Evolutionary conservation across 2,113 vertebrate species (phyloP).

Genomic region (Gorsachius goisagi): DNA sequence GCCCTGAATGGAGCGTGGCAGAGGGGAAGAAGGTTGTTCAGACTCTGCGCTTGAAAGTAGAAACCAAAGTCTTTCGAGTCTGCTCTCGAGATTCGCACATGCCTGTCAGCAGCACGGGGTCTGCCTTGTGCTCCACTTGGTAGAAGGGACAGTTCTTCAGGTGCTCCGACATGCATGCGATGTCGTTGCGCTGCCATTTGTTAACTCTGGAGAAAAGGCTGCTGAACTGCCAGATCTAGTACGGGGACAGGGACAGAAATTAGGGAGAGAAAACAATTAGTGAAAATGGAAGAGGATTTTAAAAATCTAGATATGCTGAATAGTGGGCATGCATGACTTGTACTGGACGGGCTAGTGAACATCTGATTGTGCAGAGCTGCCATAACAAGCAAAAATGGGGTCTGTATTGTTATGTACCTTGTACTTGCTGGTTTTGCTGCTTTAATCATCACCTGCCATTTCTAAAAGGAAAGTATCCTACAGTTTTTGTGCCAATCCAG

Average conservation of each 20-base stretch:
- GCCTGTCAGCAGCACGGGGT: slow-evolving; percentile 82
- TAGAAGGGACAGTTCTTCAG: slow-evolving; percentile 88
- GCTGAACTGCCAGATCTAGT: slow-evolving; percentile 90
- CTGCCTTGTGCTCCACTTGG: slow-evolving; percentile 72
- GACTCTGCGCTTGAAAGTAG: slow-evolving; percentile 69
- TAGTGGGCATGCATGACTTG: neutral
- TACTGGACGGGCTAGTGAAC: neutral
- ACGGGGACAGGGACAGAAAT: neutral
- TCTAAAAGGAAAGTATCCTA: neutral
- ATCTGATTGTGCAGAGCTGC: neutral
- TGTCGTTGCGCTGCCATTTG: slow-evolving; percentile 77
- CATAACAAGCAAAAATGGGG: neutral
- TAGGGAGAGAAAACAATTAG: neutral
- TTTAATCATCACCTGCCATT: neutral
- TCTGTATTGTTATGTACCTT: neutral
- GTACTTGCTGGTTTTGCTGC: neutral
- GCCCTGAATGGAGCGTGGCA: neutral
- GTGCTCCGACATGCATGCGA: slow-evolving; percentile 84
- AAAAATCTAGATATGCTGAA: neutral
- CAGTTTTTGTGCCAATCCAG: neutral
- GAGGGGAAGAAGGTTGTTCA: neutral
- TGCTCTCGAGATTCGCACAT: slow-evolving; percentile 70
- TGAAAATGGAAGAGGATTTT: neutral
- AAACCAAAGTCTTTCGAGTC: slow-evolving; percentile 68
- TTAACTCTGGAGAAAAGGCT: slow-evolving; percentile 87